phyloP scores from a whole-genome alignment of 2,113 vertebrate species.

The Lophotis ruficrista region DNA sequence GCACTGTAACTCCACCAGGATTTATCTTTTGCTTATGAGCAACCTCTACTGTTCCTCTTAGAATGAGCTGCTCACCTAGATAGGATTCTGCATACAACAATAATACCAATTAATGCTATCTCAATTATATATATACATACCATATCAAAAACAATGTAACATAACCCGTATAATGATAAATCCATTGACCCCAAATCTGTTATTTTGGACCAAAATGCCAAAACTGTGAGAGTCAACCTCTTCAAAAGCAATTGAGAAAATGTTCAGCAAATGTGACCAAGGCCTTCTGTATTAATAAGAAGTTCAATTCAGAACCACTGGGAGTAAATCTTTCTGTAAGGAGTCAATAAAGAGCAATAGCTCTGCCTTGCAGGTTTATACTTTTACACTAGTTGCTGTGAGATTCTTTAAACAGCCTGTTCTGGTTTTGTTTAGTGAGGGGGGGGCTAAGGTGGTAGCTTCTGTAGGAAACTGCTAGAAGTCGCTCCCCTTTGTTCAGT shows the following conservation, averaged over 20 bases:
- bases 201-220: not conserved
- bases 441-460: too few species aligned
- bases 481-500: too few species aligned
- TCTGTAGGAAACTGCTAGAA: too few species aligned
- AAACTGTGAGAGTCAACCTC: not conserved
- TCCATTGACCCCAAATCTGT: not conserved
- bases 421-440: too few species aligned
- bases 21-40: constrained; percentile 33
- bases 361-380: not conserved
- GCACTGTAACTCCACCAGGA: not conserved
- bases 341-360: constrained; percentile 12
- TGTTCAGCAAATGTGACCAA: not conserved
- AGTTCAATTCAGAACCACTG: not conserved
- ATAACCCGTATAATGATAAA: not conserved
- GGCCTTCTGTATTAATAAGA: not conserved
- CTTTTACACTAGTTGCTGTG: not conserved
- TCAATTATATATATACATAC: not conserved
- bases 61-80: not conserved
- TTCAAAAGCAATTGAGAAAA: not conserved
- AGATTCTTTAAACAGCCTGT: constrained; percentile 3
- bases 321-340: constrained; percentile 12
- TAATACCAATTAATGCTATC: not conserved
- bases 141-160: not conserved
- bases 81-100: not conserved
- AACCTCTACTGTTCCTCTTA: not conserved